These are phyloP conservation scores for Paramisgurnus dabryanus DNA, from an alignment of 2,113 vertebrate species.

Conservation along the genomic window DNA sequence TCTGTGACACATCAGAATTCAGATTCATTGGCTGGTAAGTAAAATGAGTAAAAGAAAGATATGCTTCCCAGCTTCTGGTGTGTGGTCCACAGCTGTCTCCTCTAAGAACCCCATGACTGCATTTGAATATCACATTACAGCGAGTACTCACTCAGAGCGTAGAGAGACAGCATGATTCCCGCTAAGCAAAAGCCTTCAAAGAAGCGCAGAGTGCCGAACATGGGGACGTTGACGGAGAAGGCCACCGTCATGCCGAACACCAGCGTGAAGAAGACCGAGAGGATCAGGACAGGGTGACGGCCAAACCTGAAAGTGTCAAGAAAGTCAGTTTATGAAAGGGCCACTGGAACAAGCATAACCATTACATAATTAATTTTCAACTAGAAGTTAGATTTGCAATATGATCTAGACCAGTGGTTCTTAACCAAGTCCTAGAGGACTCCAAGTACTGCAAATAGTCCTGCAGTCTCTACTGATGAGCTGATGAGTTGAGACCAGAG, in stretches of 20 bases:
- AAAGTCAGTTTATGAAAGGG: not conserved
- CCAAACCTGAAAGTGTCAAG: conserved; percentile 80
- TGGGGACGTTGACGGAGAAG: conserved; percentile 92
- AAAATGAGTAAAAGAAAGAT: too few species aligned
- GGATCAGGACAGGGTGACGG: conserved; percentile 87
- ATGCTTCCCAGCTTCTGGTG: not conserved
- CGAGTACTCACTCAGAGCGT: conserved; percentile 86
- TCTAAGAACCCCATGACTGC: not conserved
- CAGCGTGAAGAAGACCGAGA: conserved; percentile 89
- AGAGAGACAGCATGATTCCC: conserved; percentile 90
- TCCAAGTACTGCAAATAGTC: too few species aligned
- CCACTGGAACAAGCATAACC: not conserved
- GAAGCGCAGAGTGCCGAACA: conserved; percentile 98
- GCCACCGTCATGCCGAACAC: conserved; percentile 93
- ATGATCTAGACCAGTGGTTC: too few species aligned
- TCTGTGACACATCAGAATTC: too few species aligned
- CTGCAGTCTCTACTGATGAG: too few species aligned
- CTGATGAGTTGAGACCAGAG: too few species aligned
- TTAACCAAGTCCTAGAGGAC: too few species aligned
- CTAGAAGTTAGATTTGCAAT: too few species aligned
- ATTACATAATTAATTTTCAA: not conserved
- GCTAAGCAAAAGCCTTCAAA: conserved; percentile 98
- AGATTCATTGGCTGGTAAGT: too few species aligned
- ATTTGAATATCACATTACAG: not conserved
- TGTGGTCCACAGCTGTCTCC: not conserved